Evolutionary conservation across 2,888 invertebrate genomes (phyloP).

Genomic region (Gnatocerus cornutus): DNA sequence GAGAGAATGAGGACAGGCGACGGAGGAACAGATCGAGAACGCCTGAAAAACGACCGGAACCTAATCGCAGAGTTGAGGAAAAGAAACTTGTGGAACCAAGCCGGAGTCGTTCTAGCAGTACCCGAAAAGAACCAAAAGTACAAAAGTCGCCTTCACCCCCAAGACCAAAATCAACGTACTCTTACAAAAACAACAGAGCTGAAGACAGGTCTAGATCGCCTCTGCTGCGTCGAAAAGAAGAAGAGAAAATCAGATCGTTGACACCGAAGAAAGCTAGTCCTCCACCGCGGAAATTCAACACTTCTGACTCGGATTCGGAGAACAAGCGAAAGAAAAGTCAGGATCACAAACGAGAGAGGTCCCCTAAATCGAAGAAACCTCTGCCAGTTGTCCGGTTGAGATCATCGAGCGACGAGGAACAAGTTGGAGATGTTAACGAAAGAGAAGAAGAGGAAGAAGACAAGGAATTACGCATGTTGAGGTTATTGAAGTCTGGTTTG

Average conservation of each 20-base stretch:
- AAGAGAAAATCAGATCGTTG: conserved; percentile 29
- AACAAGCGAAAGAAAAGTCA: conserved; percentile 28
- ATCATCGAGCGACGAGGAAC: conserved; percentile 75
- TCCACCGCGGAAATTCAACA: conserved; percentile 7
- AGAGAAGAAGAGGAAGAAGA: conserved; percentile 77
- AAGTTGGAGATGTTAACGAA: conserved; percentile 70
- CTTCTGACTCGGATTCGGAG: conserved; percentile 40
- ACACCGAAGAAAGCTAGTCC: conserved; percentile 42
- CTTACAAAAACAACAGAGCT: not conserved
- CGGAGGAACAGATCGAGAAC: conserved; percentile 43
- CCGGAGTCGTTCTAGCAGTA: conserved; percentile 59
- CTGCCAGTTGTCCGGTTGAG: conserved; percentile 74
- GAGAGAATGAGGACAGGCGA: conserved; percentile 32
- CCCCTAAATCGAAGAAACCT: conserved; percentile 55
- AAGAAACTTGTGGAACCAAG: conserved; percentile 50
- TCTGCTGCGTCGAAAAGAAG: conserved; percentile 16
- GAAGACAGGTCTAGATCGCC: conserved; percentile 21
- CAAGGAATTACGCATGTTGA: conserved; percentile 80
- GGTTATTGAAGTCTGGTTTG: conserved; percentile 77
- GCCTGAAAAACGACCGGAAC: conserved; percentile 54
- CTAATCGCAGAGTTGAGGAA: conserved; percentile 36
- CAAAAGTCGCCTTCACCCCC: conserved; percentile 34
- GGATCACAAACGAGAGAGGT: conserved; percentile 16
- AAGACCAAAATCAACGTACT: conserved; percentile 20
- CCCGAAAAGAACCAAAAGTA: conserved; percentile 29